Evolutionary conservation across 1,140 invertebrate genomes (phyloP), one percentile per base, ranked within the genome.

Genomic region (Thaumetopoea pityocampa): DNA sequence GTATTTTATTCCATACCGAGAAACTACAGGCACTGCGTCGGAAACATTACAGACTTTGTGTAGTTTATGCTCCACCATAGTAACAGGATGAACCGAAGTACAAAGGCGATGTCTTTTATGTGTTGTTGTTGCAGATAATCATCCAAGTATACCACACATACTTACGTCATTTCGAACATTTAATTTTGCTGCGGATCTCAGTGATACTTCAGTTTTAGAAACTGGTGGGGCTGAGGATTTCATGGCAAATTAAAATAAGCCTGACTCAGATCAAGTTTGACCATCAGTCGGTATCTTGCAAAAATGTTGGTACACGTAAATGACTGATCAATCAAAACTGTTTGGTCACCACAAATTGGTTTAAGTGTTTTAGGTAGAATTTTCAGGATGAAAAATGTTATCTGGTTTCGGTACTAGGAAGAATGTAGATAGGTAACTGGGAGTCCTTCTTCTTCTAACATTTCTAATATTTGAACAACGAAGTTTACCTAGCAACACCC

Each of bases 1-100:
- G 66, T 66, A 44, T 77, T 37, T 65, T 71, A 76, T 4, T 29
- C 38, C 4, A 76, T 38, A 5, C 69, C 68, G 3, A 76, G 47
- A 46, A 55, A 73, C 14, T 68, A 57, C 0, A 72, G 7, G 32
- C 22, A n/a, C 32, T 58, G 56, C 7, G 32, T 45, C 22, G 70
- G 73, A 18, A 16, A 23, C n/a, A 68, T 18, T 9, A 62, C 35
- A 32, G 60, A 64, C 18, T 74, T 74, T 1, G 45, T 8, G 19
- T 33, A 32, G 40, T 78, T 73, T 4, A 74, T 44, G 10, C 29
- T 48, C 67, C 70, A 74, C 0, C 61, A 62, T 4, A 73, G 45
- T 3, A 6, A 5, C 24, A 42, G 28, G 33, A 57, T 8, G 1
- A 42, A 9, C 0, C 43, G 18, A 12, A 61, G n/a, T 0, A 27